Percentiles rank a stretch among this genome's conserved stretches.
Evolutionary conservation across 1,140 invertebrate species (phyloP).

Genomic region (Manduca sexta): DNA sequence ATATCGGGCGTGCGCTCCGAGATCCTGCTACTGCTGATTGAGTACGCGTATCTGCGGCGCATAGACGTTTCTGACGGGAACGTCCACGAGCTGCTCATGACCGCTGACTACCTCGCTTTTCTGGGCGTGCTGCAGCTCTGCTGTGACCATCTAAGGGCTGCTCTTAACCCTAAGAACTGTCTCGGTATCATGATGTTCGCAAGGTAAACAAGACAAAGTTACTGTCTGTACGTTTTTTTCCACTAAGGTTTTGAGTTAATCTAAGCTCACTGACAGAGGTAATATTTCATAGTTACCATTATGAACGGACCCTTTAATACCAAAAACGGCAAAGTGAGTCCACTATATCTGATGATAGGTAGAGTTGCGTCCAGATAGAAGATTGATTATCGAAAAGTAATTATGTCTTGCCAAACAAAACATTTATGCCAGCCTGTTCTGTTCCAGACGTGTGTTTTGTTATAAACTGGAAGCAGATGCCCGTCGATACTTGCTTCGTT

Average conservation of each 20-base stretch:
- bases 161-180: constrained; percentile 83
- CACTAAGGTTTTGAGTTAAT: too few species aligned
- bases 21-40: constrained; percentile 83
- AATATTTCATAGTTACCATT: too few species aligned
- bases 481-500: constrained; percentile 80
- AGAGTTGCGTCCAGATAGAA: too few species aligned
- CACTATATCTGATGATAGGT: too few species aligned
- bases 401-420: too few species aligned
- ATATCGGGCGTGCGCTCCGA: constrained; percentile 84
- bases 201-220: too few species aligned
- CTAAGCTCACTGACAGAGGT: too few species aligned
- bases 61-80: constrained; percentile 82
- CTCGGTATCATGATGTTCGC: constrained; percentile 89
- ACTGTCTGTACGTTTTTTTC: too few species aligned
- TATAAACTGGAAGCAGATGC: constrained; percentile 79
- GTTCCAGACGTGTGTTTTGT: constrained; percentile 79
- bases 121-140: constrained; percentile 84
- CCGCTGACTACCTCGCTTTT: constrained; percentile 87
- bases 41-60: constrained; percentile 87
- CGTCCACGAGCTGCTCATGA: constrained; percentile 83
- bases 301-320: too few species aligned
- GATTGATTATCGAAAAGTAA: too few species aligned
- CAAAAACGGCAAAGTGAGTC: too few species aligned
- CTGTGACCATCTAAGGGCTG: constrained; percentile 80
- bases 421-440: too few species aligned